These are phyloP conservation scores for Sceloporus tristichus DNA, from an alignment of 2,113 vertebrate species.

Conservation along the genomic window DNA sequence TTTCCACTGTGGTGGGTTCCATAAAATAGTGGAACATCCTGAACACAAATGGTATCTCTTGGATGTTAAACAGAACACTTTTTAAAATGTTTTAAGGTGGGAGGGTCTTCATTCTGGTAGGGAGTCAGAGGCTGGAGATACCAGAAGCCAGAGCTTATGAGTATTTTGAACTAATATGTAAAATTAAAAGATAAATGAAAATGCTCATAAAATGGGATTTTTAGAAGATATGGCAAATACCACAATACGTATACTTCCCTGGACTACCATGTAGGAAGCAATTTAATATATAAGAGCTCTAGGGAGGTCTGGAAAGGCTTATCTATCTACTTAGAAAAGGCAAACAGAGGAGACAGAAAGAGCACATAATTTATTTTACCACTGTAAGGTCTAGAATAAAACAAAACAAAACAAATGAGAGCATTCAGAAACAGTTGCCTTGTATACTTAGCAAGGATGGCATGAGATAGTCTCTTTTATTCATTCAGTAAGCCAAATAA, in stretches of 20 bases:
- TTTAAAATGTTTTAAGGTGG: constrained; percentile 46
- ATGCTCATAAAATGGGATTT: constrained; percentile 33
- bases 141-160: constrained; percentile 50
- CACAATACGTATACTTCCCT: constrained; percentile 1
- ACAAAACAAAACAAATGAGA: background rate
- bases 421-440: background rate
- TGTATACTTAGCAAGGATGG: background rate
- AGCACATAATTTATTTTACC: constrained; percentile 25
- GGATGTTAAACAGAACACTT: constrained; percentile 66
- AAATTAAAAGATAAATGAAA: constrained; percentile 55
- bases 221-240: constrained; percentile 13
- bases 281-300: constrained; percentile 41
- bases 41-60: constrained; percentile 39
- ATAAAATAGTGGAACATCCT: constrained; percentile 56
- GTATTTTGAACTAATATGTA: constrained; percentile 33
- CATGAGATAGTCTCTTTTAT: background rate
- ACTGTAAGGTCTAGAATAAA: constrained; percentile 2
- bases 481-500: background rate
- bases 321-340: constrained; percentile 41
- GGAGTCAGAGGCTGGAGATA: constrained; percentile 51
- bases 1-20: constrained; percentile 34
- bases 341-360: constrained; percentile 47
- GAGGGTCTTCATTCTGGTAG: constrained; percentile 27
- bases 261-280: constrained; percentile 44
- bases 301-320: constrained; percentile 58